Percentiles rank a stretch among this genome's conserved stretches.
These are phyloP conservation scores for Pseudorhombus dupliciocellatus DNA, from an alignment of 2,113 vertebrate genomes.

Conservation along the genomic window DNA sequence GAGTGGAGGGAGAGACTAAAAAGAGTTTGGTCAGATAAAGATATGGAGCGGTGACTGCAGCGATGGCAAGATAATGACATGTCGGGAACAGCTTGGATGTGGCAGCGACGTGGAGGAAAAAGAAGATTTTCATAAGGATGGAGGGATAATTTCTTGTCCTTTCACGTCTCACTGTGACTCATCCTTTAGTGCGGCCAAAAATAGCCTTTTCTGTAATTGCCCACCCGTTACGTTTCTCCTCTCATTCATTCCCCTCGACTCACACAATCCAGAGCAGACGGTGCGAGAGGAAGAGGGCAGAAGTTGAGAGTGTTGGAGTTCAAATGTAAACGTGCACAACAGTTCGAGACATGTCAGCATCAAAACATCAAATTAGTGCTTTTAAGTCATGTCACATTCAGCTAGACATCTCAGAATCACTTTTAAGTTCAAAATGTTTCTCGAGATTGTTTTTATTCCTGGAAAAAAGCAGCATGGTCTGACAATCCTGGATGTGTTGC, in stretches of 20 bases:
- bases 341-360: neutral
- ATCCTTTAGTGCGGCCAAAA: slow-evolving; percentile 59
- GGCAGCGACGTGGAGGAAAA: slow-evolving; percentile 9
- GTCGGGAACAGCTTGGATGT: slow-evolving; percentile 15
- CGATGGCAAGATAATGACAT: slow-evolving; percentile 30
- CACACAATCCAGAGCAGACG: slow-evolving; percentile 27
- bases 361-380: neutral
- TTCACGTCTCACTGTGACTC: slow-evolving; percentile 60
- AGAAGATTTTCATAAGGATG: slow-evolving; percentile 40
- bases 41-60: slow-evolving; percentile 8
- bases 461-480: neutral
- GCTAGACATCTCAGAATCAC: neutral
- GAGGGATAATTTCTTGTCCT: slow-evolving; percentile 48
- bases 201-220: slow-evolving; percentile 52
- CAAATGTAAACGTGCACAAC: neutral
- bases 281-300: neutral
- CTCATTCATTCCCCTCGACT: slow-evolving; percentile 42
- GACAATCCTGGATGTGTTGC: neutral
- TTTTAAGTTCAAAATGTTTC: neutral
- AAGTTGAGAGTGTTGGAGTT: neutral
- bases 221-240: slow-evolving; percentile 15
- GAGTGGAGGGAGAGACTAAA: slow-evolving; percentile 3
- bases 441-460: neutral
- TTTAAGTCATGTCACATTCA: neutral
- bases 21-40: slow-evolving; percentile 2